These are phyloP conservation scores for Dromococcyx pavoninus DNA, from an alignment of 2,797 vertebrate genomes.

Conservation along the genomic window DNA sequence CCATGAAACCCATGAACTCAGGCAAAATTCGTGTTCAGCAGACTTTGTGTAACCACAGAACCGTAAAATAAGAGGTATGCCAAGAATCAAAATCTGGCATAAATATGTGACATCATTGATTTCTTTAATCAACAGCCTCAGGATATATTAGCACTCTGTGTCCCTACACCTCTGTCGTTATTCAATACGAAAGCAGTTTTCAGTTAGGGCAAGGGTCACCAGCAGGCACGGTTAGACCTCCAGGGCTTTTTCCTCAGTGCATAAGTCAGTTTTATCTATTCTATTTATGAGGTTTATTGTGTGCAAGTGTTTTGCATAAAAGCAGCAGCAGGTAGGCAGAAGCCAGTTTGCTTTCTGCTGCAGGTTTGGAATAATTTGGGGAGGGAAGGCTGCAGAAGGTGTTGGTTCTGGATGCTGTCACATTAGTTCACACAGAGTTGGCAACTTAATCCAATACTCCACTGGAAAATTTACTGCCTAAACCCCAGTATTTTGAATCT, in stretches of 20 bases:
- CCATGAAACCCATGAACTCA: neutral
- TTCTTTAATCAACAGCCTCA: conserved; percentile 28
- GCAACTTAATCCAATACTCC: neutral
- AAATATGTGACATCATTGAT: conserved; percentile 25
- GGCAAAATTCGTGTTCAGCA: neutral
- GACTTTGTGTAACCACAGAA: neutral
- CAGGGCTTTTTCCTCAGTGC: neutral
- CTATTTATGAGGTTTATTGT: neutral
- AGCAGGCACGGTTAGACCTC: conserved; percentile 2
- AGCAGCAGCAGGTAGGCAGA: neutral
- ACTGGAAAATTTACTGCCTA: neutral
- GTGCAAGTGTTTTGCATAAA: neutral
- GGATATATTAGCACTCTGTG: conserved; percentile 9
- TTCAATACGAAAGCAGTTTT: conserved; percentile 30
- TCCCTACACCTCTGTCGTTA: neutral
- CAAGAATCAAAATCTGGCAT: conserved; percentile 27
- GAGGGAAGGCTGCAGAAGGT: neutral
- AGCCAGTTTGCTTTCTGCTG: neutral
- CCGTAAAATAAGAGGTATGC: neutral
- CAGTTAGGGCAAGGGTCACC: conserved; percentile 41
- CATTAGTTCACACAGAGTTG: neutral
- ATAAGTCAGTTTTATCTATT: neutral
- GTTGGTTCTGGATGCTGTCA: neutral
- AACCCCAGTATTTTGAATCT: neutral
- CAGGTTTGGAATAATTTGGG: neutral